Evolutionary conservation across 2,888 invertebrate species (phyloP).

Genomic region (Lithodes maja): DNA sequence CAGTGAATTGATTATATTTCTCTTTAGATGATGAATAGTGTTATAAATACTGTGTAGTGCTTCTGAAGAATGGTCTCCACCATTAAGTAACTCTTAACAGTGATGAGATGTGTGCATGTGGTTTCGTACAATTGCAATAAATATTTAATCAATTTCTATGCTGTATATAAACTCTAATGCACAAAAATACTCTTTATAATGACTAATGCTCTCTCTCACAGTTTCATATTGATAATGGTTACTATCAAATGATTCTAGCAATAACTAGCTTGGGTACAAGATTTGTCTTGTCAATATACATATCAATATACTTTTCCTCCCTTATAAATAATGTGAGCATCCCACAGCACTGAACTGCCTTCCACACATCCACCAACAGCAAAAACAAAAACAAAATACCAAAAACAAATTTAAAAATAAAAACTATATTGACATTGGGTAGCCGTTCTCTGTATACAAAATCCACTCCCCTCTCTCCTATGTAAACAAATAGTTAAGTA

Average conservation of each 20-base stretch:
- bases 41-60: slow-evolving; percentile 13
- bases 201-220: not conserved
- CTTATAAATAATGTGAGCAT: slow-evolving; percentile 17
- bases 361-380: not conserved
- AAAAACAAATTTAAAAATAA: not conserved
- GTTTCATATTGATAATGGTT: not conserved
- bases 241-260: not conserved
- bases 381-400: not conserved
- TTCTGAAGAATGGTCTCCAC: not conserved
- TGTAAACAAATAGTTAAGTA: not conserved
- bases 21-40: not conserved
- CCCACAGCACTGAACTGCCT: not conserved
- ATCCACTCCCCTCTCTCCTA: slow-evolving; percentile 8
- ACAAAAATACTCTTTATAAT: slow-evolving; percentile 8
- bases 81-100: not conserved
- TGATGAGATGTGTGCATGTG: not conserved
- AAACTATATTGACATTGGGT: not conserved
- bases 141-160: not conserved
- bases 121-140: not conserved
- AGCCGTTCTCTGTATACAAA: not conserved
- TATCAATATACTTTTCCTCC: not conserved
- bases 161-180: not conserved
- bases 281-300: slow-evolving; percentile 6
- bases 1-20: slow-evolving; percentile 9
- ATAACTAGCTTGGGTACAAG: not conserved